phyloP scores from a whole-genome alignment of 2,113 vertebrate species.

The Parotia lawesii region DNA sequence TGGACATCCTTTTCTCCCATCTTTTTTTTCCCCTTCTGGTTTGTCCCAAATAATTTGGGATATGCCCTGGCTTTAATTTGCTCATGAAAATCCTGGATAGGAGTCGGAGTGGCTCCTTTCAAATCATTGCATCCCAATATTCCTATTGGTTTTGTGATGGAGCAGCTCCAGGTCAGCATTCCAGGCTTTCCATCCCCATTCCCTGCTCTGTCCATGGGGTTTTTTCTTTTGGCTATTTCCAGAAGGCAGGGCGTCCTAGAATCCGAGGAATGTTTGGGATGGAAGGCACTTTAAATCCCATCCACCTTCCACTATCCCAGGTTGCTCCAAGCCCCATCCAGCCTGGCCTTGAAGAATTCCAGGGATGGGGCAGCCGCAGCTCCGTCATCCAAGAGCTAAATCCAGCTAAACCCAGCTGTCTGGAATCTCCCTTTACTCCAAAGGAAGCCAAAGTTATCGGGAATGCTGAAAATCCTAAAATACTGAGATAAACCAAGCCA shows the following conservation, averaged over 20 bases:
- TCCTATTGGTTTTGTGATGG: rapidly evolving
- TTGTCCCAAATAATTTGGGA: not conserved
- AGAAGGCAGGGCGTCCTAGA: not conserved
- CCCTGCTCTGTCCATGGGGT: too few species aligned
- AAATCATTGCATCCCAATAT: not conserved
- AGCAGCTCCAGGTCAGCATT: not conserved
- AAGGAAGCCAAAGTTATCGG: rapidly evolving
- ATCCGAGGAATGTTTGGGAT: not conserved
- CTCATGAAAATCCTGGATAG: not conserved
- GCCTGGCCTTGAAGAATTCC: not conserved
- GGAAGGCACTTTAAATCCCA: not conserved
- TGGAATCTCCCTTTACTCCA: not conserved
- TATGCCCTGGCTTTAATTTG: not conserved
- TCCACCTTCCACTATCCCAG: not conserved
- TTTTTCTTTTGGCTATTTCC: not conserved
- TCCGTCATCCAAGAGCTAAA: not conserved
- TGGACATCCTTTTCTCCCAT: not conserved
- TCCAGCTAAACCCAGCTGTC: not conserved
- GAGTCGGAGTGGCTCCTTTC: not conserved
- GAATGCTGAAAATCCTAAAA: not conserved
- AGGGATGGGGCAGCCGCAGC: not conserved
- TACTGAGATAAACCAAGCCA: not conserved
- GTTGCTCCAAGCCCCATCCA: not conserved
- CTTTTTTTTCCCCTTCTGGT: not conserved
- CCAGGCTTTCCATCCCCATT: not conserved